Evolutionary conservation across 2,888 invertebrate species (phyloP), one percentile per base, ranked within the genome.

Genomic region (Stenotaenia linearis): DNA sequence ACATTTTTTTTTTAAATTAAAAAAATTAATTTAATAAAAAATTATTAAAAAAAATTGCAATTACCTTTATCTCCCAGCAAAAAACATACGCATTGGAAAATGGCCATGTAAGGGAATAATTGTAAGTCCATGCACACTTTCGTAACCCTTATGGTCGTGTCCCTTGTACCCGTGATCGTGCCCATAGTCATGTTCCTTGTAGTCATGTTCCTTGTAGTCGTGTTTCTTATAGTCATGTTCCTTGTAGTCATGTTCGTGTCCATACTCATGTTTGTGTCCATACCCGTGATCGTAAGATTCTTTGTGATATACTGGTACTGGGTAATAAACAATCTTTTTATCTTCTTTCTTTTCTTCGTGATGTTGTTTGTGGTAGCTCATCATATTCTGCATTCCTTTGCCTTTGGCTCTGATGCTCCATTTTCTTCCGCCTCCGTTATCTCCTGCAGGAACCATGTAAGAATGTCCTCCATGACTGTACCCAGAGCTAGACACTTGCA

Each of bases 371-470:
- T 69, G 69, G 18, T 32, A 75, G n/a, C n/a, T 28, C 35, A 75
- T 35, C 32, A 37, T 75, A 7, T 75, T 75, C 4, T 75, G 75
- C 75, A 75, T 75, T 18, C 75, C 75, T 35, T 75, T 75, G 21
- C 75, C 75, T 2, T 21, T 18, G 15, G 75, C 75, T 35, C 75
- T 10, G 21, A 75, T 75, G n/a, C 37, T 75, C 75, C 75, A 69
- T 28, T 69, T 69, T 28, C n/a, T n/a, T n/a, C 69, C 12, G 15
- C 69, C 69, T 12, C 28, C 28, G 28, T 25, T 6, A 25, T 23
- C 69, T 1, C 25, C 25, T 15, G 25, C 12, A 7, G 69, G 69
- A 2, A 69, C 28, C 69, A 69, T 69, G 69, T 69, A 69, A 12
- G 69, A 69, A 4, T 69, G 69, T 28, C 69, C 56, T n/a, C n/a